Conservation (phyloP, 2,888 invertebrate genomes). For the Steinernema hermaphroditum region DNA sequence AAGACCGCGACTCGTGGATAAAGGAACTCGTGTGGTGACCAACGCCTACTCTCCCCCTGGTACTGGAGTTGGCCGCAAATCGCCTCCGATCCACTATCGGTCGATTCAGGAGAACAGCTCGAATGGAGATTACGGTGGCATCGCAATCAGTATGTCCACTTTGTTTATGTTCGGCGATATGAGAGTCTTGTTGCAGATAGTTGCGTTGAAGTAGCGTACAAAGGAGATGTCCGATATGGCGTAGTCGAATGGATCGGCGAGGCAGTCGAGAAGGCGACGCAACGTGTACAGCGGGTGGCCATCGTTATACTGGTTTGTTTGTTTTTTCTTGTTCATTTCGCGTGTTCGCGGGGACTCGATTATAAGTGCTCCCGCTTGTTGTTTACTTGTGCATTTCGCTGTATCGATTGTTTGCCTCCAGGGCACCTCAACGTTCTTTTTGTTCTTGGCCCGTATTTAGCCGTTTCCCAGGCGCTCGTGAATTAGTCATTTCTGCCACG, state of each 20-base stretch:
- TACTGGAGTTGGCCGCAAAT: background rate
- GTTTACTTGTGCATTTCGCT: background rate
- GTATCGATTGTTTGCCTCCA: constrained; percentile 9
- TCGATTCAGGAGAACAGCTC: background rate
- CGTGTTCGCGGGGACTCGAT: background rate
- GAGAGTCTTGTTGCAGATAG: background rate
- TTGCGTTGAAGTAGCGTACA: constrained; percentile 8
- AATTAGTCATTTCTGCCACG: background rate
- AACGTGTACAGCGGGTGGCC: background rate
- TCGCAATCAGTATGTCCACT: background rate
- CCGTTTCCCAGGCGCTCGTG: background rate
- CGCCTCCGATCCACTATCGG: background rate
- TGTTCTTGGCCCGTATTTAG: constrained; percentile 18
- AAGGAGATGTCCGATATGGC: constrained; percentile 2
- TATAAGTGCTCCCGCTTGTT: constrained; percentile 12
- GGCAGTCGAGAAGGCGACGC: constrained; percentile 11
- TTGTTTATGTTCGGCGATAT: background rate
- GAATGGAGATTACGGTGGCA: background rate
- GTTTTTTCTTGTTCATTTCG: background rate
- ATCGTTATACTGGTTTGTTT: constrained; percentile 22
- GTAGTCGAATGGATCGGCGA: constrained; percentile 7
- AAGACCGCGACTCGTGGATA: constrained; percentile 8
- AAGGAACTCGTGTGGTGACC: constrained; percentile 10
- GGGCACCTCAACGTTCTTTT: background rate
- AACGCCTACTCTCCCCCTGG: background rate